Base-by-base conservation (phyloP, 30 jellyfish, hydroid and myxozoan genomes). In the Aurelia sp. region DNA sequence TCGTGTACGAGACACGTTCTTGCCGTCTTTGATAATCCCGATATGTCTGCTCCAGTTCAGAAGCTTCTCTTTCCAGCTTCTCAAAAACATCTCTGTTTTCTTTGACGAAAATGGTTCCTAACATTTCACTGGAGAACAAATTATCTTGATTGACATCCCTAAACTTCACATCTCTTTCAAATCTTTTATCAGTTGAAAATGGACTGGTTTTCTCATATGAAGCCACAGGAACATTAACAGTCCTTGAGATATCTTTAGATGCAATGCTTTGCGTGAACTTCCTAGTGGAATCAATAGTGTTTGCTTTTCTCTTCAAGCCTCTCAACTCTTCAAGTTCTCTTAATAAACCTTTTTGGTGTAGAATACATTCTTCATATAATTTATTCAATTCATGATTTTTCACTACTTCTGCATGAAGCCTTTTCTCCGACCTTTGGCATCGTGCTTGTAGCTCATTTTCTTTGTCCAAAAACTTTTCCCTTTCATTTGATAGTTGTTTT, bases 61-160 rank as follows among this genome's bases (percentile, higher is more conserved):
- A 76, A 7, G 92, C 86, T 50, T 83, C 92, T 19, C 66, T 70
- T 58, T 83, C 92, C 41, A 83, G 60, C 6, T 41, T 53, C 52
- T 80, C 82, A 51, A 80, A 80, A 19, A 66, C 74, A 4, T 69
- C 74, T 21, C 44, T 47, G 12, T 62, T 35, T n/a, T 65, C 82
- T 40, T 50, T 80, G 48, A 61, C 5, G 30, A 18, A 64, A 3
- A 71, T 78, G 10, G 52, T 19, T 16, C 85, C 85, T 9, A 47
- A 47, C 19, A 11, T 44, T 17, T 62, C 72, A 41, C 18, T 30
- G 18, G 89, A 31, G 9, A 65, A 24, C 8, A 15, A 10, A 1
- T 3, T 19, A 30, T 48, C 78, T 61, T 4, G 71, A 4, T 20
- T 30, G 22, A 9, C 51, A 18, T 72, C 86, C 13, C 19, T 33